These are phyloP conservation scores for Camptogramma bilineatum DNA, from an alignment of 2,888 invertebrate species.

Conservation along the genomic window DNA sequence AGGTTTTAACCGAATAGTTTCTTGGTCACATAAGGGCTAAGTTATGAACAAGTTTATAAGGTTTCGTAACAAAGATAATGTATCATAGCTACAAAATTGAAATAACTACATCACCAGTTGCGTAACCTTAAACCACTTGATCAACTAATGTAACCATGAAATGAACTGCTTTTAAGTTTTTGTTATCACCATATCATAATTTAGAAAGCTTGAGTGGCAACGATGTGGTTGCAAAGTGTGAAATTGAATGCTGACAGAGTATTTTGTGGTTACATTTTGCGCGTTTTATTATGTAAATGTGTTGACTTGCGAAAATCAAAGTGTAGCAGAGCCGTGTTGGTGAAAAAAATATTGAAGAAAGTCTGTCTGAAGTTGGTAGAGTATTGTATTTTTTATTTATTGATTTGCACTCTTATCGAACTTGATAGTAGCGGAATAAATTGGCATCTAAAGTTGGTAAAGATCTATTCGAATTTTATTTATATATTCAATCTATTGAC, in stretches of 20 bases:
- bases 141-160: too few species aligned
- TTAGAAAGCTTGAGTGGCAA: slow-evolving; percentile 29
- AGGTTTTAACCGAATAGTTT: too few species aligned
- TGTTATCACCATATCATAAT: slow-evolving; percentile 8
- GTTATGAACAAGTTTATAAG: neutral
- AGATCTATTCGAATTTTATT: too few species aligned
- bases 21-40: too few species aligned
- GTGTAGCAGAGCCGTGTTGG: slow-evolving; percentile 7
- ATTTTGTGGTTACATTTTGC: slow-evolving; percentile 32
- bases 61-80: neutral
- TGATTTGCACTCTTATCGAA: neutral
- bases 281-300: slow-evolving; percentile 26
- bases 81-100: neutral
- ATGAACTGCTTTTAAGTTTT: too few species aligned
- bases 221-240: slow-evolving; percentile 31
- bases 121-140: too few species aligned
- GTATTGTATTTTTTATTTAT: neutral
- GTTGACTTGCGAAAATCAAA: slow-evolving; percentile 15
- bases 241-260: slow-evolving; percentile 32
- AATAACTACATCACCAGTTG: neutral
- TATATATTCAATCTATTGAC: too few species aligned
- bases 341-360: neutral
- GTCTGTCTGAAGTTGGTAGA: neutral
- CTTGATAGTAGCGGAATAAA: neutral
- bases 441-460: neutral